These are phyloP conservation scores for Rhynchotus rufescens DNA, from an alignment of 2,797 vertebrate species.

Conservation along the genomic window DNA sequence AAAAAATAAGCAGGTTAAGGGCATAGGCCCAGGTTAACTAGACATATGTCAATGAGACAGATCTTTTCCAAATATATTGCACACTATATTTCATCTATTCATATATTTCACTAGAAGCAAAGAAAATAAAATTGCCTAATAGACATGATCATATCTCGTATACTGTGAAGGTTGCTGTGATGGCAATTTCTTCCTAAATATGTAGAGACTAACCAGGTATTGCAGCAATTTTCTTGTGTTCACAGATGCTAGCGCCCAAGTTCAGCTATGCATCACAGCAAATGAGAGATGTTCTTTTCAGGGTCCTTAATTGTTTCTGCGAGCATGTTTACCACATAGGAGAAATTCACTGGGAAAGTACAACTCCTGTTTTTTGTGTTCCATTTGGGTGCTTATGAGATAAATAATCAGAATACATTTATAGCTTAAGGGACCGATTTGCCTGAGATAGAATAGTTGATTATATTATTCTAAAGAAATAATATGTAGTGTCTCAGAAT, in stretches of 20 bases:
- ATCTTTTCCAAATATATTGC: background rate
- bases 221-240: constrained; percentile 21
- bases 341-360: constrained; percentile 61
- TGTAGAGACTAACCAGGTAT: background rate
- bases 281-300: constrained; percentile 52
- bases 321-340: constrained; percentile 30
- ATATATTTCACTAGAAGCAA: background rate
- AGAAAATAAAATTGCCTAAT: background rate
- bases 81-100: background rate
- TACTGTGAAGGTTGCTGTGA: background rate
- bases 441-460: constrained; percentile 48
- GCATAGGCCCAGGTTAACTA: background rate
- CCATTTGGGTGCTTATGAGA: constrained; percentile 59
- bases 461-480: constrained; percentile 70
- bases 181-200: background rate
- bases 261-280: constrained; percentile 45
- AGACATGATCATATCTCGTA: background rate
- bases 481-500: constrained; percentile 52
- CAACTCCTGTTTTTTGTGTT: constrained; percentile 48
- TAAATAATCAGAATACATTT: constrained; percentile 65
- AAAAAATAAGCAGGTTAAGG: background rate
- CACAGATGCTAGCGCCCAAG: constrained; percentile 26
- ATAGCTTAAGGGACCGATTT: constrained; percentile 67
- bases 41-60: background rate
- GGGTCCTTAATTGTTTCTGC: constrained; percentile 62